Base-by-base conservation (phyloP, 2,113 vertebrate species). In the Numida meleagris region DNA sequence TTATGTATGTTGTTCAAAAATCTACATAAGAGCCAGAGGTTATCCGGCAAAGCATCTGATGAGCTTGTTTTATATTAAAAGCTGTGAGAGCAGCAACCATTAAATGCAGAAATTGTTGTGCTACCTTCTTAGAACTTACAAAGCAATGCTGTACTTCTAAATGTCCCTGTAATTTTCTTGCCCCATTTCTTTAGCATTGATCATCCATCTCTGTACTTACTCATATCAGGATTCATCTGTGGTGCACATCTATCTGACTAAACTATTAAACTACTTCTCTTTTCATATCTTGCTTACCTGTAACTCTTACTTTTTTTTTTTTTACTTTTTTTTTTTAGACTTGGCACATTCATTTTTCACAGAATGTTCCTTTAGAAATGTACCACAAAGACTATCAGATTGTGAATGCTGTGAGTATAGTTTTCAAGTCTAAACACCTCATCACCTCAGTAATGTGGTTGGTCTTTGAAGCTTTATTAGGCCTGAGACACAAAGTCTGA, bases 351-450 rank as follows among this genome's bases (percentile, higher is more conserved):
- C 7, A 2, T 74, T 74, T 93, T 91, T 72, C 10, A 68, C 19
- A 65, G 40, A 78, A 88, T 84, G 29, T 18, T 55, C 48, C 40
- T 71, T 73, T 24, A 89, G 53, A 89, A 91, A 77, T 51, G 8
- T 83, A 88, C 71, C 66, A 43, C 29, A 72, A 33, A 75, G 27
- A 43, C 34, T 12, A 7, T 11, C 31, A 72, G n/a, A 66, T 25
- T 14, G 31, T 80, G 58, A 92, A 90, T 43, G 61, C 46, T 31
- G 31, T 43, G 53, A 67, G n/a, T 48, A 68, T 31, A 63, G 63
- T 72, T 90, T 96, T 95, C 91, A 94, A 92, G 27, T 62, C 85
- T 84, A 79, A 96, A 93, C 90, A 93, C 91, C 88, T 96, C 94
- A 92, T 95, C 76, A 88, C 59, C 96, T 89, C 87, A 58, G 45